These are phyloP conservation scores for Brachylomia viminalis DNA, from an alignment of 2,888 invertebrate genomes.

Conservation along the genomic window DNA sequence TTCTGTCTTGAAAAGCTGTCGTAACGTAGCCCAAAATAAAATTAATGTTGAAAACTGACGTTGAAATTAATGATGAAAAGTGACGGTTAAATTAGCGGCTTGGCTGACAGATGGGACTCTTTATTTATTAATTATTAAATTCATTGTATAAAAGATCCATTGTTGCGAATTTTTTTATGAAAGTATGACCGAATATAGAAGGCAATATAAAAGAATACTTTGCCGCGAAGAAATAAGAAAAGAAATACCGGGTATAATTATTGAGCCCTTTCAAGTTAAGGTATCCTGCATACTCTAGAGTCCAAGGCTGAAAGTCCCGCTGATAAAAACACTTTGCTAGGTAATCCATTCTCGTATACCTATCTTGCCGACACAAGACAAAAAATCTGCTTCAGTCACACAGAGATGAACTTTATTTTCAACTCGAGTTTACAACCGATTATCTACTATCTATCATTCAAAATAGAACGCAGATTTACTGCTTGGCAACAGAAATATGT, in stretches of 20 bases:
- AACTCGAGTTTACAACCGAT: background rate
- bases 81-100: conserved; percentile 70
- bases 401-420: background rate
- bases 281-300: no score
- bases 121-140: conserved; percentile 75
- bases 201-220: background rate
- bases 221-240: background rate
- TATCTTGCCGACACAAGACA: no score
- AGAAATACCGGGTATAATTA: no score
- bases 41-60: conserved; percentile 70
- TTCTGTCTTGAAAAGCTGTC: conserved; percentile 37
- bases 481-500: background rate
- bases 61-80: conserved; percentile 71
- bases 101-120: conserved; percentile 64
- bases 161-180: conserved; percentile 26
- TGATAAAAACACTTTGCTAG: no score
- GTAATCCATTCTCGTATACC: no score
- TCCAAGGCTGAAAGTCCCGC: no score
- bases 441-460: no score
- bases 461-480: background rate
- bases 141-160: conserved; percentile 54
- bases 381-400: background rate
- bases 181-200: no score
- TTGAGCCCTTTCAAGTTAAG: no score
- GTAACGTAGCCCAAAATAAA: conserved; percentile 62